A percentile compares a stretch with the other conserved stretches of the same genome.
Evolutionary conservation across 2,888 invertebrate species (phyloP).

Genomic region (Geophilus truncorum): DNA sequence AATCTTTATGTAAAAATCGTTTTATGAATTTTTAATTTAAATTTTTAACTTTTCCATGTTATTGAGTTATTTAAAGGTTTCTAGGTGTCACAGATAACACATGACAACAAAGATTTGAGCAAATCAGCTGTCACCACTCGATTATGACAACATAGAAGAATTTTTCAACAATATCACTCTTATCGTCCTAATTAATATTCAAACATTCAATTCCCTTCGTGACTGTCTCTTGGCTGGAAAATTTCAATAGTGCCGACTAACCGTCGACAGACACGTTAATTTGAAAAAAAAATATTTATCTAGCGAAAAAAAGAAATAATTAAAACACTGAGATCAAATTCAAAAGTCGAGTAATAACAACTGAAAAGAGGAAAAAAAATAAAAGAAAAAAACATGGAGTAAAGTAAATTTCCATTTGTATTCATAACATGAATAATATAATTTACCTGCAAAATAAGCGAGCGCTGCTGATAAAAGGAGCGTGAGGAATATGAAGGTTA

Average conservation of each 20-base stretch:
- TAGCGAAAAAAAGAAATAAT: background rate
- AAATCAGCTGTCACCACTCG: conserved; percentile 22
- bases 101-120: background rate
- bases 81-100: no score
- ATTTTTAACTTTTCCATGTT: no score
- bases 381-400: background rate
- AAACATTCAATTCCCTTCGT: conserved; percentile 8
- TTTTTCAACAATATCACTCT: background rate
- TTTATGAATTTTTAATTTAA: no score
- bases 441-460: conserved; percentile 88
- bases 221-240: background rate
- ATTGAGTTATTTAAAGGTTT: no score
- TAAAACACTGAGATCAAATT: background rate
- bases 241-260: background rate
- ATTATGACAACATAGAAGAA: background rate
- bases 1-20: no score
- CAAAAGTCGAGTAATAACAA: background rate
- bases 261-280: background rate
- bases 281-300: background rate
- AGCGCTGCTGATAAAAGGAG: conserved; percentile 88
- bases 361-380: background rate
- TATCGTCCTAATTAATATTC: conserved; percentile 24
- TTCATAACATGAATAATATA: background rate
- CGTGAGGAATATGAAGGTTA: conserved; percentile 83
- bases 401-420: background rate